Evolutionary conservation across 1,140 invertebrate species (phyloP), one percentile per base, ranked within the genome.

Genomic region (Anoplolepis gracilipes): DNA sequence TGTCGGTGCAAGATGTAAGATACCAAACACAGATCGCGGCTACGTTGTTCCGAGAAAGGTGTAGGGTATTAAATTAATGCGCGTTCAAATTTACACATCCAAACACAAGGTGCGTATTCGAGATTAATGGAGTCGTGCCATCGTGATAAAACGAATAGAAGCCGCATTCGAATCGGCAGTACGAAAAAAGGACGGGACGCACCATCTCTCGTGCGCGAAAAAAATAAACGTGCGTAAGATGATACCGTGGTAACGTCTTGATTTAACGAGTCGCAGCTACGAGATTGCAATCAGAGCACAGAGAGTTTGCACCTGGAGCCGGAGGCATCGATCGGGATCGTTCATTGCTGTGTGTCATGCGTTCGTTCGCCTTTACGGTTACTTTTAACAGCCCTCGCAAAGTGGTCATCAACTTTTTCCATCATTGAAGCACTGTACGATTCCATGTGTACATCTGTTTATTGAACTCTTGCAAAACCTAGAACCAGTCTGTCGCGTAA

Each of bases 181-280:
- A 13, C 22, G 78, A 70, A 36, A 72, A 53, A 57, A 42, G 28
- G 16, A 59, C 36, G 36, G 19, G 36, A 72, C 67, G 64, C 22
- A 22, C 5, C 46, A 25, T 28, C 16, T 53, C 16, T 70, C 53
- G 65, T 49, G 78, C 53, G 78, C 78, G 53, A 49, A 57, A 70
- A 81, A 69, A 36, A 81, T 53, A 70, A 70, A n/a, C 36, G 33
- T 36, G 65, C 78, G 49, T 70, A 81, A 82, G 78, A 82, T 82
- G 78, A 82, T 82, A 82, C 72, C 78, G 78, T 82, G 78, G 78
- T 82, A 82, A 82, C 78, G 78, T 82, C 78, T 82, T 82, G 78
- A 82, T 82, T 82, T 82, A 82, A 82, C 78, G 78, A 82, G 78
- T 73, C 78, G 78, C 78, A 73, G 78, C 59, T 82, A 82, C 67